Evolutionary conservation across 35 echinoderm and acorn worm species (phyloP), one percentile per base, ranked within the genome.

Genomic region (Stichopus chloronotus): DNA sequence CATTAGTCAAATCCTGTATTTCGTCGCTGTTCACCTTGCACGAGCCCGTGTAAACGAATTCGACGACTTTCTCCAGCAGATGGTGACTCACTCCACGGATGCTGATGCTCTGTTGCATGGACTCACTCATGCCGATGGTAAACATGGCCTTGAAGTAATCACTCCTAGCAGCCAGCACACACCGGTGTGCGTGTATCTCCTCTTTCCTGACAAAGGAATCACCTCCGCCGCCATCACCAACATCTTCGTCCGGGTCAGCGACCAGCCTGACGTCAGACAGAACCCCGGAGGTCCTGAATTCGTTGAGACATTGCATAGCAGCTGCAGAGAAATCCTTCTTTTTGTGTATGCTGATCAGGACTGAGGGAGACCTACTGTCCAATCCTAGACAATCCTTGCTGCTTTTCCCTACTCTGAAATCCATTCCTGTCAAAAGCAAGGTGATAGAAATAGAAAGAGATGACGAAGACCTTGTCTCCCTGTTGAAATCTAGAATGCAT

Each of bases 61-160:
- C 92, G 12, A 96, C 92, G 0, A 96, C 93, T n/a, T 88, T 63
- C 23, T 69, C 25, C 21, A 96, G 68, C 13, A 60, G 71, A 2
- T 79, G 58, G 52, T 81, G 63, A 55, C 61, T 60, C 10, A 96
- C 88, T 14, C 87, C 92, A 8, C 79, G 92, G 8, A 96, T 84
- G 1, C 52, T 60, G 16, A 96, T 81, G 16, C 69, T 92, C 55
- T 63, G 58, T 68, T 86, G 92, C 19, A 43, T 83, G 25, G 93
- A 94, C 58, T 96, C 95, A 3, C 76, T 83, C 79, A 94, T 89
- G n/a, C 92, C 95, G 4, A 78, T 83, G 2, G 95, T 94, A 63
- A 96, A 96, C 95, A 96, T 96, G 8, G 95, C 88, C 60, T 87
- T 89, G 80, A 96, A 96, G 88, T 94, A 96, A 54, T 91, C 95